Base-by-base conservation (phyloP, 2,888 invertebrate genomes). In the Athalia cordata region DNA sequence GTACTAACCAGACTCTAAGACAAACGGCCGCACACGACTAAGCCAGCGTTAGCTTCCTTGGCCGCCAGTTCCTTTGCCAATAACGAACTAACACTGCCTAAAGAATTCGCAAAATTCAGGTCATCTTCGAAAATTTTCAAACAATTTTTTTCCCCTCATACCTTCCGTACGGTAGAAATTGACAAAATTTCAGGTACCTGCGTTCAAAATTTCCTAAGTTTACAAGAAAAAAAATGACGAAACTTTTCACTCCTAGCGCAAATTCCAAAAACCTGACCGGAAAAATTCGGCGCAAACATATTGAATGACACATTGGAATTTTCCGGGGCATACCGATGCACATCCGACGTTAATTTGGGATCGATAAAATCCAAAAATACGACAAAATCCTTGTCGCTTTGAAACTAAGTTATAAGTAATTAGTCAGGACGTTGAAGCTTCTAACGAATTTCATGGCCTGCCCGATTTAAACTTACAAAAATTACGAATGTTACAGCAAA, bases 291-390 rank as follows among this genome's bases (percentile, higher is more conserved):
- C 29, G 29, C 29, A 29, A 29, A 29, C 29, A 29, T 29, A 1
- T 29, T 29, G 29, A 29, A 29, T 29, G 29, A 29, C 29, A 29
- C 29, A 13, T 5, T 59, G 5, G 9, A n/a, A 11, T 5, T 5
- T 4, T 5, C 59, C 11, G 13, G 13, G 13, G 13, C 8, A 11
- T 13, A 49, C 13, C 1, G 5, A 55, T 7, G n/a, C 59, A 6
- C n/a, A 59, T 59, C 57, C 59, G n/a, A 72, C 57, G 72, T 59
- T 59, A 59, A 43, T 13, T 11, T 13, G 45, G 59, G 68, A 72
- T 72, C 72, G 72, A 72, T 72, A 72, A 59, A 59, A 72, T 72
- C 72, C 57, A 72, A 45, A 11, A 29, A 68, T 57, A 15, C 9
- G 15, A 72, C n/a, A 59, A 13, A 72, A 72, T 50, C 45, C 7